These are phyloP conservation scores for Drosophila dunni DNA, from an alignment of 1,140 invertebrate genomes.

Conservation along the genomic window DNA sequence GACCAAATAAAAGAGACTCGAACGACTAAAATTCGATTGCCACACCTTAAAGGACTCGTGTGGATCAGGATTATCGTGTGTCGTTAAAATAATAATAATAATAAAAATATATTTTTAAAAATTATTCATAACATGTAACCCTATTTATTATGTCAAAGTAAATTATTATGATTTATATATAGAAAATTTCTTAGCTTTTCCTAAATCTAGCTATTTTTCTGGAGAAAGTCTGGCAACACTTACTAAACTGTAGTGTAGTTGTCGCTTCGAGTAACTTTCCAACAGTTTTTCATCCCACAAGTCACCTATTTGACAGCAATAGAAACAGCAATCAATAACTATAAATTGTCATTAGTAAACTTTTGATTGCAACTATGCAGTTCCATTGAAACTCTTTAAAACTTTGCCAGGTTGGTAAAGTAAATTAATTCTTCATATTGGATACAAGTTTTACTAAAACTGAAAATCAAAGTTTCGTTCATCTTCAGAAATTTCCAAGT, in stretches of 20 bases:
- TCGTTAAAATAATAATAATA: too few relatives aligned
- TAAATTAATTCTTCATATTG: not conserved
- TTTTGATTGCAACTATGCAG: slow-evolving; percentile 48
- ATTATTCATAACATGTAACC: too few relatives aligned
- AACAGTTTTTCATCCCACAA: slow-evolving; percentile 22
- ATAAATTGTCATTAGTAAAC: slow-evolving; percentile 58
- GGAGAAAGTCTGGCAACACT: too few relatives aligned
- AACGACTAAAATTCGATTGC: too few relatives aligned
- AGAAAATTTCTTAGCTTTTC: too few relatives aligned
- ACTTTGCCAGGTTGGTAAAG: not conserved
- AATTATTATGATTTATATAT: too few relatives aligned
- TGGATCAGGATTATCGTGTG: too few relatives aligned
- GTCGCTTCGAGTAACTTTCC: slow-evolving; percentile 21
- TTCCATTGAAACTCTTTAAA: not conserved
- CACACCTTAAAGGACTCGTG: too few relatives aligned
- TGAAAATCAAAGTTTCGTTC: not conserved
- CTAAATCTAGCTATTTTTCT: too few relatives aligned
- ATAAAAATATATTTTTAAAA: too few relatives aligned
- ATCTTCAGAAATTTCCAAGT: not conserved
- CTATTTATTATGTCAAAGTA: too few relatives aligned
- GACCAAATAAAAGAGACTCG: too few relatives aligned
- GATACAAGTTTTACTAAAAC: not conserved
- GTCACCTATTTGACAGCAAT: slow-evolving; percentile 33
- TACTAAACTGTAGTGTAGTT: slow-evolving; percentile 32
- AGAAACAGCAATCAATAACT: slow-evolving; percentile 61